phyloP scores from a whole-genome alignment of 2,888 invertebrate genomes.

The Spialia ferax region DNA sequence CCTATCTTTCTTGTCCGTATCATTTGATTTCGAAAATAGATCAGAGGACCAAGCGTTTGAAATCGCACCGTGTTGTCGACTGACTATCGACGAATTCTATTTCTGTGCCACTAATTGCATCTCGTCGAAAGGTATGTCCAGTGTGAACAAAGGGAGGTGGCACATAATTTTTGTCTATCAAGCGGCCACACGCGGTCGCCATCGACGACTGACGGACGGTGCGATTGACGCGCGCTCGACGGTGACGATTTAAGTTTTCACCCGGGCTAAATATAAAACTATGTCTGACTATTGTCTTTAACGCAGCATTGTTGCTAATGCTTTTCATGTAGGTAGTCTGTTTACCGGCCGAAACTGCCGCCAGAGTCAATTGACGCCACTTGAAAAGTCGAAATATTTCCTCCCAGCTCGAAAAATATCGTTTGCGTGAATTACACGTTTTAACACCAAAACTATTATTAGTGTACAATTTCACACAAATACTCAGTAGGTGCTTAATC shows the following conservation, averaged over 20 bases:
- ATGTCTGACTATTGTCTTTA: constrained; percentile 36
- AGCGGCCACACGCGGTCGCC: constrained; percentile 79
- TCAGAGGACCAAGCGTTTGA: constrained; percentile 79
- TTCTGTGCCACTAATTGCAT: constrained; percentile 84
- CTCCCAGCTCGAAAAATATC: neutral
- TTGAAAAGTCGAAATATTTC: too few relatives aligned
- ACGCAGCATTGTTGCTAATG: constrained; percentile 23
- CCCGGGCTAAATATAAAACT: constrained; percentile 77
- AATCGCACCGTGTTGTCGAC: constrained; percentile 76
- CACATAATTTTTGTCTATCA: constrained; percentile 81
- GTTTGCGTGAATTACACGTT: neutral
- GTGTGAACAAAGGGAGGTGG: constrained; percentile 84
- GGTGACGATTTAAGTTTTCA: constrained; percentile 84
- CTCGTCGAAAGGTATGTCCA: constrained; percentile 86
- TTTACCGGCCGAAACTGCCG: neutral
- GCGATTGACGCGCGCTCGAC: constrained; percentile 70
- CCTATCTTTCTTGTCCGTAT: constrained; percentile 48
- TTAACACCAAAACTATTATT: neutral
- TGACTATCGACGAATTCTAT: constrained; percentile 81
- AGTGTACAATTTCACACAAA: too few relatives aligned
- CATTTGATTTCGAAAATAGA: constrained; percentile 84
- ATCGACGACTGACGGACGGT: constrained; percentile 76
- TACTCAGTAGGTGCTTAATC: too few relatives aligned
- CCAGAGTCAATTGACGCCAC: neutral
- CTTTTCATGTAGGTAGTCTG: constrained; percentile 4